phyloP scores from a whole-genome alignment of 2,797 vertebrate genomes.

The Propithecus deckenii region DNA sequence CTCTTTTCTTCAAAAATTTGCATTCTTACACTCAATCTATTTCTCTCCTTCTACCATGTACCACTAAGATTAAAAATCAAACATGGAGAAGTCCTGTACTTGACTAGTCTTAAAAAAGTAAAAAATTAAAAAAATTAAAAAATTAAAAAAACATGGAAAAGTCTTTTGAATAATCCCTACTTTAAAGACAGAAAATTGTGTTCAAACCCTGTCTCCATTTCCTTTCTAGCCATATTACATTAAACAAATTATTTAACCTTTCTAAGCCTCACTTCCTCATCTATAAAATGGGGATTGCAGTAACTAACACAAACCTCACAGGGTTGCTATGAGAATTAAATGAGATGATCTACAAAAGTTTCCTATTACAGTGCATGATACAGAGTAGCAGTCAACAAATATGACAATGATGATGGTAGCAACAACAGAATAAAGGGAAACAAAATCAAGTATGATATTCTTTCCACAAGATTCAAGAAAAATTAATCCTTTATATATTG shows the following conservation, averaged over 20 bases:
- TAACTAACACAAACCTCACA: neutral
- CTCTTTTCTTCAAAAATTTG: neutral
- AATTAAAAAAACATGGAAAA: neutral
- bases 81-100: neutral
- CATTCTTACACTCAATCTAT: neutral
- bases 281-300: neutral
- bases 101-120: no score
- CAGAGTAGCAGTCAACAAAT: neutral
- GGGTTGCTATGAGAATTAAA: neutral
- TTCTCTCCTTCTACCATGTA: neutral
- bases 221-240: neutral
- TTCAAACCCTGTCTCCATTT: neutral
- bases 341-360: neutral
- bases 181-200: neutral
- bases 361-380: neutral
- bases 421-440: neutral
- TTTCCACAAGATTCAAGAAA: neutral
- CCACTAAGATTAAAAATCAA: neutral
- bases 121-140: no score
- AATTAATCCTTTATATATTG: neutral
- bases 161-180: neutral
- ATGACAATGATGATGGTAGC: neutral
- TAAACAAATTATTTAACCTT: neutral
- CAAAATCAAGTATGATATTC: neutral
- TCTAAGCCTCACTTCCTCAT: neutral